Evolutionary conservation across 1,140 invertebrate genomes (phyloP).

Genomic region (Halyomorpha halys): DNA sequence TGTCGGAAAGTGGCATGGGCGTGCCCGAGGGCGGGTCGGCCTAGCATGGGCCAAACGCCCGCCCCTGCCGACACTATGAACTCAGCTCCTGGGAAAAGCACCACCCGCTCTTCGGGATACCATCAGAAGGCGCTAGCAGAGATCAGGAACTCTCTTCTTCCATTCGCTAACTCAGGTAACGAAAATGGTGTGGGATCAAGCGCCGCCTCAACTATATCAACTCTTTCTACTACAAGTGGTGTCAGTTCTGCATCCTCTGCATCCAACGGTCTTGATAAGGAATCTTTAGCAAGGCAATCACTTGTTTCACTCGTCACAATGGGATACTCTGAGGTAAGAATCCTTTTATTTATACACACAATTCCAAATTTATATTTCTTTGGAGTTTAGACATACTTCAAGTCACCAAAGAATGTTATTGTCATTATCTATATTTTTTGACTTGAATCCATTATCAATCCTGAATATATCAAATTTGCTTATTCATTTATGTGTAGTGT

Average conservation of each 20-base stretch:
- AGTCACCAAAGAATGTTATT: too few species aligned
- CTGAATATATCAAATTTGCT: too few species aligned
- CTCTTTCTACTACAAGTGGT: conserved; percentile 52
- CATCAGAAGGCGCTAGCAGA: conserved; percentile 74
- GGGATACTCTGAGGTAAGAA: conserved; percentile 54
- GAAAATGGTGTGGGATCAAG: conserved; percentile 51
- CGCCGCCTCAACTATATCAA: conserved; percentile 62
- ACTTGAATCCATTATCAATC: too few species aligned
- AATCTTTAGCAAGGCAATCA: conserved; percentile 43
- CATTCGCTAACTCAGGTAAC: conserved; percentile 58
- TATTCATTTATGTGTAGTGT: too few species aligned
- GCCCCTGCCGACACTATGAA: conserved; percentile 47
- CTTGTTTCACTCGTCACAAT: conserved; percentile 49
- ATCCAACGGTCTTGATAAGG: conserved; percentile 38
- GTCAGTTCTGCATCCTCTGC: conserved; percentile 50
- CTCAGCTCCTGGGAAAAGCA: conserved; percentile 50
- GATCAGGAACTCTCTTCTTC: conserved; percentile 73
- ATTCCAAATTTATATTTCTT: too few species aligned
- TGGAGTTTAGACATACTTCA: too few species aligned
- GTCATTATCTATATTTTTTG: too few species aligned
- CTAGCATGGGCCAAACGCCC: conserved; percentile 52
- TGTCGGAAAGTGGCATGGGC: conserved; percentile 15
- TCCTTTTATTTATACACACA: not conserved
- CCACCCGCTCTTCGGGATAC: conserved; percentile 67
- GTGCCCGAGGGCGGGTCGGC: conserved; percentile 10